phyloP scores from a whole-genome alignment of 2,888 invertebrate genomes.

The Cheilosia impressa region DNA sequence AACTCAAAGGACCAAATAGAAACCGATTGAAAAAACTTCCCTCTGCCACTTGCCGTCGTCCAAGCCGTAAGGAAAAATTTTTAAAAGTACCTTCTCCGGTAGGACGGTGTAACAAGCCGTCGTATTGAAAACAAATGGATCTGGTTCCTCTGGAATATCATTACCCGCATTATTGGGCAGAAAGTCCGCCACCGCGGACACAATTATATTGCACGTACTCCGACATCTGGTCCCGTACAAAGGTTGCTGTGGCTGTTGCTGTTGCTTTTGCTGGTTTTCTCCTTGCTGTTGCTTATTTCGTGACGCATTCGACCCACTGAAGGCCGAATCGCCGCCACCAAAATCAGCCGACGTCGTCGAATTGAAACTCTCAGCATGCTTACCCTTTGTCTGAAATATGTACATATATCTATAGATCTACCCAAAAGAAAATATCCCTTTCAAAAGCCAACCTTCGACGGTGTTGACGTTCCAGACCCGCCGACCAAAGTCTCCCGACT shows the following conservation, averaged over 20 bases:
- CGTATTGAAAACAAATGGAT: constrained; percentile 81
- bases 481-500: constrained; percentile 82
- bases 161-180: constrained; percentile 76
- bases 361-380: constrained; percentile 80
- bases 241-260: constrained; percentile 48
- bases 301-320: constrained; percentile 84
- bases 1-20: too few relatives aligned
- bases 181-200: constrained; percentile 85
- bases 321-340: constrained; percentile 81
- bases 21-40: neutral
- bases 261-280: constrained; percentile 41
- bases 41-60: constrained; percentile 46
- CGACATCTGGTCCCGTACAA: constrained; percentile 84
- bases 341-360: constrained; percentile 85
- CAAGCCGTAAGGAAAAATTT: neutral
- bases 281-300: constrained; percentile 74
- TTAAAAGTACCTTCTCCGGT: constrained; percentile 80
- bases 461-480: constrained; percentile 82
- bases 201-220: constrained; percentile 88
- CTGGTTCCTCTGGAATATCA: constrained; percentile 77
- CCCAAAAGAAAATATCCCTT: constrained; percentile 9
- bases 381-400: constrained; percentile 66
- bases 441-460: constrained; percentile 68
- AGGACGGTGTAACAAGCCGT: constrained; percentile 79
- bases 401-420: neutral